Conservation (phyloP, 2,888 invertebrate genomes). For the Phortica okadai region DNA sequence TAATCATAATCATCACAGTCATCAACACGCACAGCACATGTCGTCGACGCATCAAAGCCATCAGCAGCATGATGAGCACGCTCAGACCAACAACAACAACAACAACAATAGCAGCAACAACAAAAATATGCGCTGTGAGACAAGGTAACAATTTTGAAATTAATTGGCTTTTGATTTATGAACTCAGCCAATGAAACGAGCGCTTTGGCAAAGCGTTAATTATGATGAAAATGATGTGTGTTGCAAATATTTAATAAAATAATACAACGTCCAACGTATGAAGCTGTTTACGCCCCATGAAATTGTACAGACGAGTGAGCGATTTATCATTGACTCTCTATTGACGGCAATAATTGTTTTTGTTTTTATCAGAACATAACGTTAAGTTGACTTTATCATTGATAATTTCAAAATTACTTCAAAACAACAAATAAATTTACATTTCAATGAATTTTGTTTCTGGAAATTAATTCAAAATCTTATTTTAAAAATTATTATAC, state of each 20-base stretch:
- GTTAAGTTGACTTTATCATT: too few species aligned
- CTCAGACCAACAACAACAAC: slow-evolving; percentile 45
- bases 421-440: too few species aligned
- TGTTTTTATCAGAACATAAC: too few species aligned
- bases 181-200: neutral
- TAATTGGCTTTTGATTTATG: slow-evolving; percentile 14
- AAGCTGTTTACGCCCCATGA: slow-evolving; percentile 8
- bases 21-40: slow-evolving; percentile 13
- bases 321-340: neutral
- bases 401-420: too few species aligned
- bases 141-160: slow-evolving; percentile 43
- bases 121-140: slow-evolving; percentile 61
- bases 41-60: slow-evolving; percentile 25
- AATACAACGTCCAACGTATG: neutral
- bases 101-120: slow-evolving; percentile 51
- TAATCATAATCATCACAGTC: slow-evolving; percentile 4
- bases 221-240: neutral
- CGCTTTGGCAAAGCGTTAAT: neutral
- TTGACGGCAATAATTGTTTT: neutral
- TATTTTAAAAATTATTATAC: too few species aligned
- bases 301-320: neutral
- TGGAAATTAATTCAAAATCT: too few species aligned
- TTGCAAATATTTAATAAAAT: neutral
- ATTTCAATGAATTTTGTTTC: too few species aligned
- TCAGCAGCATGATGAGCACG: slow-evolving; percentile 11